These are phyloP conservation scores for Melopsittacus undulatus DNA, from an alignment of 2,797 vertebrate species.

Conservation along the genomic window DNA sequence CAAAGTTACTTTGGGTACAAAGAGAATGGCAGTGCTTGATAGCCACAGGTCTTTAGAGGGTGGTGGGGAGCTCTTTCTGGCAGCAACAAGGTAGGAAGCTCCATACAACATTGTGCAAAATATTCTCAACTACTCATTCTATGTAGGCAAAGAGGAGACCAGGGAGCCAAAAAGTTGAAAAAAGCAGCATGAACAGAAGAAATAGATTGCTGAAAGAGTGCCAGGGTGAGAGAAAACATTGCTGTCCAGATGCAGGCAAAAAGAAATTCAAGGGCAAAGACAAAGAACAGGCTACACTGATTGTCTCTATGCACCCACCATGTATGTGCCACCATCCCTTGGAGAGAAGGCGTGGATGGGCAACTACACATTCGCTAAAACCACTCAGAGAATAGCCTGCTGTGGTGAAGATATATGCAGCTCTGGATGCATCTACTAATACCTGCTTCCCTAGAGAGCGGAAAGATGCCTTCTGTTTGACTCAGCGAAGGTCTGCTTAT, in stretches of 20 bases:
- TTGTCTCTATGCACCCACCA: neutral
- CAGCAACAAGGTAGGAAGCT: neutral
- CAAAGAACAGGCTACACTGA: neutral
- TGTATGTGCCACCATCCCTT: fast-evolving
- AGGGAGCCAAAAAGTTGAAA: fast-evolving
- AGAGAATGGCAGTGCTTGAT: neutral
- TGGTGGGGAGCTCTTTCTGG: neutral
- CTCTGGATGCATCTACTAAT: neutral
- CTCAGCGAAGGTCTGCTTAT: neutral
- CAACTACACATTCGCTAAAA: neutral
- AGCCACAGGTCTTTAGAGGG: neutral
- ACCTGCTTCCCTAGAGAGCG: neutral
- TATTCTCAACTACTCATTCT: neutral
- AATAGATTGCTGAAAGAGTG: neutral
- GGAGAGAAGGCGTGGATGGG: neutral
- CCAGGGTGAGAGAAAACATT: neutral
- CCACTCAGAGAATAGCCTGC: neutral
- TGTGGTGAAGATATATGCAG: neutral
- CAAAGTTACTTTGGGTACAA: fast-evolving
- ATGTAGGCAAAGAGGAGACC: neutral
- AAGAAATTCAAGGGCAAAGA: neutral
- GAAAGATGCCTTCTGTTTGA: neutral
- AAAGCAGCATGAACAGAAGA: neutral
- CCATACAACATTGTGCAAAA: fast-evolving
- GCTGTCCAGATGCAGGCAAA: neutral